Base-by-base conservation (phyloP, 2,888 invertebrate genomes). In the Arctia plantaginis region DNA sequence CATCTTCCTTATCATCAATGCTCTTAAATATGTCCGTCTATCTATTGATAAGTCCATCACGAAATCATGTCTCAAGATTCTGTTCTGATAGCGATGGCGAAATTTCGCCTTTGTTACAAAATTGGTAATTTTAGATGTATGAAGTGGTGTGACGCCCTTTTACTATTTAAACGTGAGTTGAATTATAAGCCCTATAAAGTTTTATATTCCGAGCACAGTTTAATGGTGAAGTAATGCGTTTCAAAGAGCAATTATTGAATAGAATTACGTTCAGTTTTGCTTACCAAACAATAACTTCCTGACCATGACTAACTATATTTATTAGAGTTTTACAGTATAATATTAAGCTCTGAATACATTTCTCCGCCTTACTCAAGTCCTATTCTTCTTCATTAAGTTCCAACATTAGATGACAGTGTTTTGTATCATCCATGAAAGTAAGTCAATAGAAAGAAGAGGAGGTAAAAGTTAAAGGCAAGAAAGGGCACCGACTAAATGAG, bases 91-190 rank as follows among this genome's bases (percentile, higher is more conserved):
- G 74, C 69, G 70, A 59, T 77, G 41, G 68, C n/a, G 72, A 77
- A 72, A 80, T 75, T 59, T 59, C 6, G 44, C 39, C 44, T 27
- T 55, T 62, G 76, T 82, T 82, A 70, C 78, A 75, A 80, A 76
- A 84, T 44, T 72, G 74, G 75, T 75, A 62, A 76, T 64, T 69
- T 70, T 64, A 41, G 73, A 75, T 67, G 71, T 72, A 68, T 30
- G 10, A n/a, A 35, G 41, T 82, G 69, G 13, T 76, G 75, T 71
- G 75, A 78, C 44, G 64, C 84, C 80, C 80, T 80, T 78, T 82
- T 76, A 55, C 78, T 76, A 74, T 74, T 74, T 20, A 51, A 27
- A 80, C 80, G 80, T 82, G 82, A 78, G 76, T 33, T 13, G 78
- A 80, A 80, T 82, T 66, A n/a, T 18, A 72, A 77, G 71, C 67